Evolutionary conservation across 2,113 vertebrate genomes (phyloP).

Genomic region (Holacanthus passer): DNA sequence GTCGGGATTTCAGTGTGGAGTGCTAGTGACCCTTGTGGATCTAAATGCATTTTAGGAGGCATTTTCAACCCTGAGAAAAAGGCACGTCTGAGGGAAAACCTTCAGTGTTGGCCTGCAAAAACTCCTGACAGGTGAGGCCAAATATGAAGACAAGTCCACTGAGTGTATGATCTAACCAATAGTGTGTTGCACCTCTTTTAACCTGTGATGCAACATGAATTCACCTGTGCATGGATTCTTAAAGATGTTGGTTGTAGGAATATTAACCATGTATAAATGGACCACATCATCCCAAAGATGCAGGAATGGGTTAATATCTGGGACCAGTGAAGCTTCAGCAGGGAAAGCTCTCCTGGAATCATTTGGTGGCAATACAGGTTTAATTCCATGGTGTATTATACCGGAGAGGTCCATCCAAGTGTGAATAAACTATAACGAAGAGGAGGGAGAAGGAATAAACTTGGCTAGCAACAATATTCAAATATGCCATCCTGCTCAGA

Average conservation of each 20-base stretch:
- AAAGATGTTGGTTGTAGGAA: not conserved
- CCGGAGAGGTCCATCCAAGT: not conserved
- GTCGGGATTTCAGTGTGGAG: not conserved
- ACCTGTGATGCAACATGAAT: not conserved
- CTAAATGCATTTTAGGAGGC: not conserved
- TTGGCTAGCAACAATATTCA: not conserved
- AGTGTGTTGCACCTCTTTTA: not conserved
- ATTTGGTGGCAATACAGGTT: not conserved
- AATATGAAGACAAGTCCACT: not conserved
- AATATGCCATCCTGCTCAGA: not conserved
- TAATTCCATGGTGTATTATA: not conserved
- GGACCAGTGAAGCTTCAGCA: not conserved
- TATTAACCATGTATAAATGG: not conserved
- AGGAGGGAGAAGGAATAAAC: too few relatives aligned
- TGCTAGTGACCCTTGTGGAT: not conserved
- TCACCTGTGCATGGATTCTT: not conserved
- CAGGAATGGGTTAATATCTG: not conserved
- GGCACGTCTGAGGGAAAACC: not conserved
- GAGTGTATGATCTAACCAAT: not conserved
- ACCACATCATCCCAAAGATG: not conserved
- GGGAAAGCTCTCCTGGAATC: not conserved
- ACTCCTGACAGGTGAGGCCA: not conserved
- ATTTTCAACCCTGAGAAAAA: not conserved
- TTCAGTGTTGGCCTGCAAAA: not conserved
- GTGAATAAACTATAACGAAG: not conserved